Base-by-base conservation (phyloP, 37 sponge, comb jelly and placozoan species). In the Axinella damicornis region DNA sequence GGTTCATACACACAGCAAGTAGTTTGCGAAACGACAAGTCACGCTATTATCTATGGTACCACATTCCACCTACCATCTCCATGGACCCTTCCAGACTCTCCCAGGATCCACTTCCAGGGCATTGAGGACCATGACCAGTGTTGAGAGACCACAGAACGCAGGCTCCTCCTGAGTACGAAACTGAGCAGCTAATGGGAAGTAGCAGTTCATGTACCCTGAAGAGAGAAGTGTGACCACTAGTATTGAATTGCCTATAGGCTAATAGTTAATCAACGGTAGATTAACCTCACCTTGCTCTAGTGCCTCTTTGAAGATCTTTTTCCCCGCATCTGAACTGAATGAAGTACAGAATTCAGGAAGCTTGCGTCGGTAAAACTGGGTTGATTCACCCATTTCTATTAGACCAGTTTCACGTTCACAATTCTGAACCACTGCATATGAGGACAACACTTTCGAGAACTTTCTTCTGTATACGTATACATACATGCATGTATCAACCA, bases 161-260 rank as follows among this genome's bases (percentile, higher is more conserved):
- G 80, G 80, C 52, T 79, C 80, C 15, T 63, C 80, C 21, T 79
- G 80, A 20, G 80, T 79, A 27, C 39, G 40, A 66, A 79, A 79
- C 67, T 65, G 68, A 39, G 64, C 66, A 35, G 68, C 68, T 16
- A 79, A 67, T 35, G n/a, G 22, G 65, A 46, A 46, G 9, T 46
- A 77, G 57, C 46, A 46, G 46, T 46, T 46, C 46, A 46, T 46
- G 46, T 46, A 46, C 46, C 46, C 46, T 46, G 46, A 46, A 46
- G 46, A 46, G 46, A 46, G 46, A 46, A 46, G 54, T 76, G 18
- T 25, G 34, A 33, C 31, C 37, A 69, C 15, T 34, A 19, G 31
- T 32, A 12, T 1, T 15, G 27, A 34, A 65, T 32, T 5, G 16
- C 66, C 1, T 30, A n/a, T 22, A 15, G 66, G 66, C n/a, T n/a